phyloP scores from a whole-genome alignment of 2,888 invertebrate genomes.

The Adelognathus sp. region DNA sequence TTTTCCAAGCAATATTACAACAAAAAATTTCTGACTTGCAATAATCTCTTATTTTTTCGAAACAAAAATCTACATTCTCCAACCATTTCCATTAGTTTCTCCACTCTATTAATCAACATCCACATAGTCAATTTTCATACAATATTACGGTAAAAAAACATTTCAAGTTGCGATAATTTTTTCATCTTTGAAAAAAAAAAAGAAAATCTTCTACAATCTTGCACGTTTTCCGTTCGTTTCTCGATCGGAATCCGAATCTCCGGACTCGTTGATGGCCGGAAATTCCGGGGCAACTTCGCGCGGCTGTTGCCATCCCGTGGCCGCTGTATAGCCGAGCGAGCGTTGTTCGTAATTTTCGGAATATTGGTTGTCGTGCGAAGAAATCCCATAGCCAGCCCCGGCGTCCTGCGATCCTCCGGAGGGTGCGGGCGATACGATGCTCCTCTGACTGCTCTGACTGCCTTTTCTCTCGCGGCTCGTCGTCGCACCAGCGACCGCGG shows the following conservation, averaged over 20 bases:
- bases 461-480: not conserved
- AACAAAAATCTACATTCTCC: too few relatives aligned
- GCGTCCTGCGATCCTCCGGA: constrained; percentile 5
- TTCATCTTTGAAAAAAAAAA: too few relatives aligned
- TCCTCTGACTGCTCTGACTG: not conserved
- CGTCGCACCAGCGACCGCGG: not conserved
- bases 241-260: constrained; percentile 1
- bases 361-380: not conserved
- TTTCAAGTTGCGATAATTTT: too few relatives aligned
- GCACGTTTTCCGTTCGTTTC: not conserved
- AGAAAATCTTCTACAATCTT: not conserved
- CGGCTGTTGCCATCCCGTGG: constrained; percentile 4
- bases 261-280: not conserved
- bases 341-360: not conserved
- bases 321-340: not conserved
- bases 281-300: constrained; percentile 2
- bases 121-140: too few relatives aligned
- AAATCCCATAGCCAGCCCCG: not conserved
- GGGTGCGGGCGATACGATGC: constrained; percentile 3
- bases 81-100: too few relatives aligned
- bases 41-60: too few relatives aligned
- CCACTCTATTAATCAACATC: too few relatives aligned
- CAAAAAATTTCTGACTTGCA: too few relatives aligned
- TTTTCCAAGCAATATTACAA: too few relatives aligned
- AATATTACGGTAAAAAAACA: too few relatives aligned